Percentiles rank a stretch among this genome's conserved stretches.
Evolutionary conservation across 35 echinoderm and acorn worm genomes (phyloP).

Genomic region (Diadema setosum): DNA sequence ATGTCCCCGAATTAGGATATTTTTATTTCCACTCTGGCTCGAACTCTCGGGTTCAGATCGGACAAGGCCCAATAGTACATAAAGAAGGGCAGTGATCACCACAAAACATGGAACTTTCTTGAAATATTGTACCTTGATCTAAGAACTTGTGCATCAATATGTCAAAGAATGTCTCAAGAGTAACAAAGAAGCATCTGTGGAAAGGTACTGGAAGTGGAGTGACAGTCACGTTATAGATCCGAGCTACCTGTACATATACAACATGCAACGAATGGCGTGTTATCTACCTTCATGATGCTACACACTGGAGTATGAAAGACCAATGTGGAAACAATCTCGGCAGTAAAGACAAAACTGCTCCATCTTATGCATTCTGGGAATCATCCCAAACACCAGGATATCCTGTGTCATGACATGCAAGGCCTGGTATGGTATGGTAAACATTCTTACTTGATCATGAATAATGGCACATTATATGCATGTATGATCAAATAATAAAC

Average conservation of each 20-base stretch:
- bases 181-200: no score
- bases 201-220: not conserved
- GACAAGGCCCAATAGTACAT: not conserved
- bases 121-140: constrained; percentile 10
- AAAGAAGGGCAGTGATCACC: not conserved
- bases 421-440: no score
- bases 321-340: not conserved
- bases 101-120: constrained; percentile 2
- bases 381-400: not conserved
- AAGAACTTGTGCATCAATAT: not conserved
- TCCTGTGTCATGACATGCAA: not conserved
- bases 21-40: not conserved
- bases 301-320: not conserved
- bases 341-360: not conserved
- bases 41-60: not conserved
- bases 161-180: not conserved
- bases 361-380: not conserved
- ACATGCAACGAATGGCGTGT: not conserved
- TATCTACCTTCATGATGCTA: not conserved
- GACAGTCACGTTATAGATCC: no score
- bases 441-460: no score
- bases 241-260: no score
- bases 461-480: no score
- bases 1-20: not conserved
- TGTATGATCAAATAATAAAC: no score